Conservation (phyloP, 2,797 vertebrate species). For the Etheostoma perlongum region DNA sequence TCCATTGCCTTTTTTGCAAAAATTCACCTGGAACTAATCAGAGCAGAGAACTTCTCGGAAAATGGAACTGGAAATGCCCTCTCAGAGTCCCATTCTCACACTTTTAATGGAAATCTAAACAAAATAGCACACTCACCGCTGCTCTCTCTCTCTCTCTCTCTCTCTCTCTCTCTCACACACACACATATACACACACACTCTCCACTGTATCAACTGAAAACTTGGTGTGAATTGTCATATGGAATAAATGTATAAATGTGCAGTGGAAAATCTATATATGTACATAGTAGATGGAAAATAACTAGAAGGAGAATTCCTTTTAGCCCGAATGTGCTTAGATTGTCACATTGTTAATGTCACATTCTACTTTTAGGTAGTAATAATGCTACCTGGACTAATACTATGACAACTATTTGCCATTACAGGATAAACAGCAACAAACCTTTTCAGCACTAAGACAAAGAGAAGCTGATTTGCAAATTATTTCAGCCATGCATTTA, state of each 20-base stretch:
- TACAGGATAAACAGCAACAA: constrained; percentile 22
- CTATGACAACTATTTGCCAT: constrained; percentile 27
- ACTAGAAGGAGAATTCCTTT: constrained; percentile 10
- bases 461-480: constrained; percentile 42
- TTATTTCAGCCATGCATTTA: constrained; percentile 48
- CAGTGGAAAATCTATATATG: constrained; percentile 55
- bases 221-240: constrained; percentile 55
- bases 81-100: constrained; percentile 79
- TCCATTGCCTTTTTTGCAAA: constrained; percentile 66
- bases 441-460: constrained; percentile 33
- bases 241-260: constrained; percentile 55
- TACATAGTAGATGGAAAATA: constrained; percentile 62
- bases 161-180: neutral
- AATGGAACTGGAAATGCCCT: constrained; percentile 81
- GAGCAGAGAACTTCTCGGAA: constrained; percentile 79
- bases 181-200: constrained; percentile 19
- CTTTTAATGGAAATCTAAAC: constrained; percentile 81
- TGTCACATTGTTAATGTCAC: constrained; percentile 14
- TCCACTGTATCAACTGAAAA: constrained; percentile 57
- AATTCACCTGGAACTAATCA: constrained; percentile 86
- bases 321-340: neutral
- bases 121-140: constrained; percentile 56
- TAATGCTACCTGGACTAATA: constrained; percentile 33
- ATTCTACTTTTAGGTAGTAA: neutral
- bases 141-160: neutral